phyloP scores from a whole-genome alignment of 2,888 invertebrate species.

The Cremastinae sp. region DNA sequence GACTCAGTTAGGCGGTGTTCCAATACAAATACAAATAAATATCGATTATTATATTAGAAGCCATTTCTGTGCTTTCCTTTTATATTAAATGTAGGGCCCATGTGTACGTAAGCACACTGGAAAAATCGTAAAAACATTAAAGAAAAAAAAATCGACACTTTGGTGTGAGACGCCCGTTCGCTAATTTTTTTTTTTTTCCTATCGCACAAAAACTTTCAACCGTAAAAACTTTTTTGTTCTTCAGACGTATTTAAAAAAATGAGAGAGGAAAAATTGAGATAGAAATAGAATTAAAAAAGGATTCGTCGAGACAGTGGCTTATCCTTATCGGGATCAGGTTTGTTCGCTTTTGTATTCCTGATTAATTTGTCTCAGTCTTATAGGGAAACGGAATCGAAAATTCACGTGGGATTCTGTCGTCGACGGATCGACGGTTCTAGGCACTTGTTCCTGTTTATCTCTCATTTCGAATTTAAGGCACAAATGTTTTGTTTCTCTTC shows the following conservation, averaged over 20 bases:
- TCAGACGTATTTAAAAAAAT: constrained; percentile 45
- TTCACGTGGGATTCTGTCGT: constrained; percentile 1
- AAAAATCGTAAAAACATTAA: constrained; percentile 48
- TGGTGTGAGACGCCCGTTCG: constrained; percentile 61
- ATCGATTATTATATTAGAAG: constrained; percentile 69
- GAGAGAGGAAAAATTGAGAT: constrained; percentile 24
- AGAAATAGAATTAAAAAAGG: constrained; percentile 26
- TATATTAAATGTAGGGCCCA: constrained; percentile 39
- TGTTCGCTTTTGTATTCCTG: constrained; percentile 19
- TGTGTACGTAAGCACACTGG: constrained; percentile 47
- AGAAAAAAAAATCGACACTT: constrained; percentile 67
- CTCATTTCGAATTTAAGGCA: constrained; percentile 22
- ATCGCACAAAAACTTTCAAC: neutral
- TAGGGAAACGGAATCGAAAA: constrained; percentile 44
- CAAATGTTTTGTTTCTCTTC: constrained; percentile 4
- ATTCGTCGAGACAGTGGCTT: constrained; percentile 16
- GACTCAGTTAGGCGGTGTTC: constrained; percentile 46
- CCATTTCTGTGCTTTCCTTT: constrained; percentile 59
- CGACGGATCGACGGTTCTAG: constrained; percentile 8
- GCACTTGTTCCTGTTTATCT: constrained; percentile 40
- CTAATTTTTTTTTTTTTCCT: constrained; percentile 5
- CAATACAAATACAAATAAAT: constrained; percentile 68
- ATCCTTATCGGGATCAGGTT: constrained; percentile 62
- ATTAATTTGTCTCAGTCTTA: constrained; percentile 68
- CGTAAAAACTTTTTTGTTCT: constrained; percentile 13